phyloP scores from a whole-genome alignment of 2,888 invertebrate species.

The Drosophila niveifrons region DNA sequence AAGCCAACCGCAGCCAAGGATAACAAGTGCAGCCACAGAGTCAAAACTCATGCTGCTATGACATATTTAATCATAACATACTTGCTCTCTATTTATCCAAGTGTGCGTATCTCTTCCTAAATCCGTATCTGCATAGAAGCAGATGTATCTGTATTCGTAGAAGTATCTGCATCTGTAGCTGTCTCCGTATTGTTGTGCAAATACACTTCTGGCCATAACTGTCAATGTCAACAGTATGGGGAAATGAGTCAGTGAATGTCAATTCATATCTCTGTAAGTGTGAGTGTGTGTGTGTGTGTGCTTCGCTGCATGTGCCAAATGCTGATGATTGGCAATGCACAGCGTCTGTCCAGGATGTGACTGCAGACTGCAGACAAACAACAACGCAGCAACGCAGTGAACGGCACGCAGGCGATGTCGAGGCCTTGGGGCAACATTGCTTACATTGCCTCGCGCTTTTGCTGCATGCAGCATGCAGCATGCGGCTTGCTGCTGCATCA shows the following conservation, averaged over 20 bases:
- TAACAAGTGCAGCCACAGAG: neutral
- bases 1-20: neutral
- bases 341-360: conserved; percentile 53
- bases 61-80: conserved; percentile 3
- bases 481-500: conserved; percentile 8
- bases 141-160: conserved; percentile 1
- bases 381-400: conserved; percentile 22
- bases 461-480: neutral
- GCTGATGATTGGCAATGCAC: conserved; percentile 58
- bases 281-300: conserved; percentile 14
- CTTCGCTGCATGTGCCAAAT: conserved; percentile 43
- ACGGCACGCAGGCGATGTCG: conserved; percentile 24
- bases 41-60: neutral
- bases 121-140: neutral
- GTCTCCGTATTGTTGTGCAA: conserved; percentile 51
- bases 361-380: conserved; percentile 33
- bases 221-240: conserved; percentile 71
- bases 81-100: conserved; percentile 2
- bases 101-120: neutral
- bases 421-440: conserved; percentile 26
- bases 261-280: neutral
- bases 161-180: conserved; percentile 8
- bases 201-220: conserved; percentile 74
- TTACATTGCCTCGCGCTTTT: conserved; percentile 14
- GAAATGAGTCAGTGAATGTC: conserved; percentile 17